phyloP scores from a whole-genome alignment of 2,888 invertebrate species.

The Schizotus pectinicornis region DNA sequence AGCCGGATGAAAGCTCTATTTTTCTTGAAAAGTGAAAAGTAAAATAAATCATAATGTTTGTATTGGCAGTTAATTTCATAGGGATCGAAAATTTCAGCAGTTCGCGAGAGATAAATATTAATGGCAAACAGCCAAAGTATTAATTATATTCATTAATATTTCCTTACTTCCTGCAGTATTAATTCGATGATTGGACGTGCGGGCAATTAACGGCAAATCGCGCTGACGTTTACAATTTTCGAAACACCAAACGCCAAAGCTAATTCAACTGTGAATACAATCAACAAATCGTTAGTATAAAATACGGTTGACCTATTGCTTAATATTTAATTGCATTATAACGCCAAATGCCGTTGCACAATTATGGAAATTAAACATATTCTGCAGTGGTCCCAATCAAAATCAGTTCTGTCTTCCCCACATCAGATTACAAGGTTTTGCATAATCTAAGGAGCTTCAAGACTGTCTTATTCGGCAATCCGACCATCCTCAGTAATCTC shows the following conservation, averaged over 20 bases:
- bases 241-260: slow-evolving; percentile 12
- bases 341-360: background rate
- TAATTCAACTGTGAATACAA: slow-evolving; percentile 17
- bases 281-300: slow-evolving; percentile 18
- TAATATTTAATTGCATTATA: slow-evolving; percentile 11
- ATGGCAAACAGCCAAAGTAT: background rate
- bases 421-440: slow-evolving; percentile 20
- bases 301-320: slow-evolving; percentile 12
- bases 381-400: background rate
- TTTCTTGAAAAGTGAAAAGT: slow-evolving; percentile 15
- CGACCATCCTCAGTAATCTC: slow-evolving; percentile 19
- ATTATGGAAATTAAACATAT: slow-evolving; percentile 1
- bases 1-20: slow-evolving; percentile 16
- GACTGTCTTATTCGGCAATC: slow-evolving; percentile 24
- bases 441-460: slow-evolving; percentile 21
- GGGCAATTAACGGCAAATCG: slow-evolving; percentile 11
- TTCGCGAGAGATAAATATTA: slow-evolving; percentile 6
- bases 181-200: slow-evolving; percentile 11
- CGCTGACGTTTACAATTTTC: slow-evolving; percentile 1
- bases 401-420: slow-evolving; percentile 7
- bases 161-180: slow-evolving; percentile 11
- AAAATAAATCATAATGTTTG: slow-evolving; percentile 6
- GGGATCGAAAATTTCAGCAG: slow-evolving; percentile 5
- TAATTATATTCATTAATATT: background rate
- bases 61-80: slow-evolving; percentile 13